Evolutionary conservation across 2,113 vertebrate species (phyloP), one percentile per base, ranked within the genome.

Genomic region (Cyanoliseus patagonus): DNA sequence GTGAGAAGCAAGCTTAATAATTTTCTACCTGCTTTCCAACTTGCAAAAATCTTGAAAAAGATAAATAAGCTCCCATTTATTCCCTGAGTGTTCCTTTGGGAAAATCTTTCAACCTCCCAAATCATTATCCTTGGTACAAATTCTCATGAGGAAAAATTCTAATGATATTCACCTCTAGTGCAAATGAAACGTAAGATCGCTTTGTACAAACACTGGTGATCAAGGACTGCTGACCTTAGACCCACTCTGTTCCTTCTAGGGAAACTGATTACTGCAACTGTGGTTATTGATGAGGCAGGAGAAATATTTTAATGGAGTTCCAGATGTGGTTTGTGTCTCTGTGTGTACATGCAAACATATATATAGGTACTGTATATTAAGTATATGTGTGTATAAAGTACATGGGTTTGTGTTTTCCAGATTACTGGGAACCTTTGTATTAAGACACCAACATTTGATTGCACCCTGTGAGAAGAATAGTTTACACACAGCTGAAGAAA

Each of bases 231-330:
- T 87, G 91, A 95, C 52, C 77, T 86, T 87, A 69, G 57, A 63
- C 31, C n/a, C 1, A 1, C 30, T 92, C 44, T 62, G 13, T n/a
- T 82, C 84, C 67, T 92, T 85, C 42, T 73, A 75, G 79, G 62
- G 51, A 91, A 68, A 24, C 44, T n/a, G 44, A n/a, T 94, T 92
- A 7, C 39, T 66, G 44, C 78, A 64, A 52, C 77, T 75, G 66
- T 47, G 78, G 81, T 83, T 85, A 46, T 79, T 85, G 79, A 90
- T 44, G 63, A 91, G 67, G 51, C 39, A 76, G 85, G 41, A 93
- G 62, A 78, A 92, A 20, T 87, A 94, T 84, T 91, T 95, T 79
- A 91, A 90, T 91, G 49, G 55, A 51, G 46, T 39, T 95, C 72
- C 72, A 94, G 67, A 77, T 88, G 91, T 92, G 72, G 24, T 47